Conservation (phyloP, 1,140 invertebrate species). For the Bombyx mori region DNA sequence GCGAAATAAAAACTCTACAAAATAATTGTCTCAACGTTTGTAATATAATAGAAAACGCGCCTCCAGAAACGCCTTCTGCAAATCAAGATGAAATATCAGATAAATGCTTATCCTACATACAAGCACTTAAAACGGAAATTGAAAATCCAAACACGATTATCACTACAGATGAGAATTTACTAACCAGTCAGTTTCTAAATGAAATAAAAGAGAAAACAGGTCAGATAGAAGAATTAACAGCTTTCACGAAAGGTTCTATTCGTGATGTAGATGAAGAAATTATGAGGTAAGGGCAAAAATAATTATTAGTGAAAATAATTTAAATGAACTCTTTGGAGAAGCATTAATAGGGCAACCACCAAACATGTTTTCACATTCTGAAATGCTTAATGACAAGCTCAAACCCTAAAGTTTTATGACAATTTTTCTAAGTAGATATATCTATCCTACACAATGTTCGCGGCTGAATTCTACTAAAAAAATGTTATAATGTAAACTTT, state of each 20-base stretch:
- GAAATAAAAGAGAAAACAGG: slow-evolving; percentile 46
- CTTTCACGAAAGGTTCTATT: slow-evolving; percentile 45
- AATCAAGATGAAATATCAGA: slow-evolving; percentile 25
- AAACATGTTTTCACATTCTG: too few relatives aligned
- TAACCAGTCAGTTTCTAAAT: slow-evolving; percentile 40
- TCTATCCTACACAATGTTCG: too few relatives aligned
- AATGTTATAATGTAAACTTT: too few relatives aligned
- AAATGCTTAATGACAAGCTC: too few relatives aligned
- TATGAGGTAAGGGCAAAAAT: slow-evolving; percentile 29
- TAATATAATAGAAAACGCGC: slow-evolving; percentile 43
- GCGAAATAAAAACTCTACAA: slow-evolving; percentile 41
- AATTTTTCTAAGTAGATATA: too few relatives aligned
- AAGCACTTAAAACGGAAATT: slow-evolving; percentile 37
- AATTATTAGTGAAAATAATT: too few relatives aligned
- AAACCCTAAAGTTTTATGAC: too few relatives aligned
- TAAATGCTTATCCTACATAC: slow-evolving; percentile 37
- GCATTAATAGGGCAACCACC: too few relatives aligned
- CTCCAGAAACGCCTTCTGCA: slow-evolving; percentile 17
- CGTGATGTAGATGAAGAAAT: slow-evolving; percentile 49
- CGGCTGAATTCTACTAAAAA: too few relatives aligned
- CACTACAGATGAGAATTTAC: slow-evolving; percentile 38
- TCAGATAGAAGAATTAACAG: slow-evolving; percentile 47
- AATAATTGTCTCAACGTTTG: slow-evolving; percentile 33
- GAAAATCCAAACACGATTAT: slow-evolving; percentile 38
- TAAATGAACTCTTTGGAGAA: too few relatives aligned